Percentiles rank a stretch among this genome's conserved stretches.
Conservation (phyloP, 2,888 invertebrate species). For the Apodemia duryi region DNA sequence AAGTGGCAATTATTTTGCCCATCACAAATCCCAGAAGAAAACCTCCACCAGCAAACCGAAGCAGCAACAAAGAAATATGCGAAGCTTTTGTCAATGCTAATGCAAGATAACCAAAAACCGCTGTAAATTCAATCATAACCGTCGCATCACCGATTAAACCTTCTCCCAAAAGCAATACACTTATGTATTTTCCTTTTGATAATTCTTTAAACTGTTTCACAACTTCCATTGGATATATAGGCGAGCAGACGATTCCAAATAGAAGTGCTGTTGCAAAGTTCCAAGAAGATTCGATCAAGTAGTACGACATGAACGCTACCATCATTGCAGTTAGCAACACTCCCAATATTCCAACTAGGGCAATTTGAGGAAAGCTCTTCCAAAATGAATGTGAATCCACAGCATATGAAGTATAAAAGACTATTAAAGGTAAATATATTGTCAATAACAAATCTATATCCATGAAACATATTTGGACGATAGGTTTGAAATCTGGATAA, state of each 20-base stretch:
- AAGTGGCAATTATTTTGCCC: slow-evolving; percentile 52
- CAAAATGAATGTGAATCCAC: slow-evolving; percentile 65
- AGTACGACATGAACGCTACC: slow-evolving; percentile 57
- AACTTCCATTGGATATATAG: slow-evolving; percentile 65
- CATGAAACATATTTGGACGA: slow-evolving; percentile 53
- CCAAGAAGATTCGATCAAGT: slow-evolving; percentile 60
- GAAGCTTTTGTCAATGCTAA: slow-evolving; percentile 49
- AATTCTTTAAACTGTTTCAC: slow-evolving; percentile 56
- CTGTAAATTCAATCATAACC: slow-evolving; percentile 62
- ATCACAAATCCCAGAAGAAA: slow-evolving; percentile 55
- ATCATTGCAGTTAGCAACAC: slow-evolving; percentile 54
- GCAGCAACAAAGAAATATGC: slow-evolving; percentile 52
- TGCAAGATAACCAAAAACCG: slow-evolving; percentile 55
- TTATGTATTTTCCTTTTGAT: slow-evolving; percentile 61
- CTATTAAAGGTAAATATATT: slow-evolving; percentile 53
- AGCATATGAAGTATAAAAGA: slow-evolving; percentile 61
- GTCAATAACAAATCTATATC: slow-evolving; percentile 54
- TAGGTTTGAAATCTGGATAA: slow-evolving; percentile 51
- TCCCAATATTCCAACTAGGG: slow-evolving; percentile 58
- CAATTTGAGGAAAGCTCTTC: slow-evolving; percentile 59
- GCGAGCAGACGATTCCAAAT: slow-evolving; percentile 61
- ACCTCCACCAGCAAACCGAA: slow-evolving; percentile 61
- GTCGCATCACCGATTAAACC: slow-evolving; percentile 65
- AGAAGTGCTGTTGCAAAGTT: slow-evolving; percentile 52
- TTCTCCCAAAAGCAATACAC: slow-evolving; percentile 60